Evolutionary conservation across 2,113 vertebrate genomes (phyloP), one percentile per base, ranked within the genome.

Genomic region (Neomonachus schauinslandi): DNA sequence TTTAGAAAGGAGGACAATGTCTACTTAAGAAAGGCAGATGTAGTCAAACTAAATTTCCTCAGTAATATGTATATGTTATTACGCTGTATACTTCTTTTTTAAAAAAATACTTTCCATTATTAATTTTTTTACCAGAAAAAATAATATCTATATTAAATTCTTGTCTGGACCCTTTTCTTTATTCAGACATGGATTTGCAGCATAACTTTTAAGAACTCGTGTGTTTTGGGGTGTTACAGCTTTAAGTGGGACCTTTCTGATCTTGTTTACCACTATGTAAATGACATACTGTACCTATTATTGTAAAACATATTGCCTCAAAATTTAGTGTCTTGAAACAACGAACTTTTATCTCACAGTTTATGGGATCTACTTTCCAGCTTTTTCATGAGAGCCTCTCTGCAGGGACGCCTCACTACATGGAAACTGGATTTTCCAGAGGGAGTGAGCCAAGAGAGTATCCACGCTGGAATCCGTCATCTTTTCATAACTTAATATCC

Each of bases 61-160:
- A 93, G 46, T 31, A 85, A 18, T 91, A 36, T 21, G 12, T 57
- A 76, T 33, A 49, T 86, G 65, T 85, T 63, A 36, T 39, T 31
- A 19, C 67, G 36, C 21, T 49, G 0, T 89, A 24, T 59, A 83
- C 11, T 71, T 55, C 76, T 92, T 59, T 71, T 63, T 57, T 71
- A 1, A 84, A 81, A 81, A 83, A 92, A n/a, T 31, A 26, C 16
- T 88, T 74, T 21, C 83, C n/a, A 36, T 61, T 92, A 42, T 51
- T 97, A 39, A 18, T 33, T 74, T 82, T 82, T 57, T 91, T 42
- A 77, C 8, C 28, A 91, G 55, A 65, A 95, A 93, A 91, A 14
- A 85, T 31, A 85, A n/a, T 16, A 26, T 51, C 49, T 36, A 4
- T 83, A 57, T 51, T 61, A 49, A 82, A 36, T 59, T 63, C 14